Evolutionary conservation across 2,113 vertebrate species (phyloP).

Genomic region (Stegastes partitus): DNA sequence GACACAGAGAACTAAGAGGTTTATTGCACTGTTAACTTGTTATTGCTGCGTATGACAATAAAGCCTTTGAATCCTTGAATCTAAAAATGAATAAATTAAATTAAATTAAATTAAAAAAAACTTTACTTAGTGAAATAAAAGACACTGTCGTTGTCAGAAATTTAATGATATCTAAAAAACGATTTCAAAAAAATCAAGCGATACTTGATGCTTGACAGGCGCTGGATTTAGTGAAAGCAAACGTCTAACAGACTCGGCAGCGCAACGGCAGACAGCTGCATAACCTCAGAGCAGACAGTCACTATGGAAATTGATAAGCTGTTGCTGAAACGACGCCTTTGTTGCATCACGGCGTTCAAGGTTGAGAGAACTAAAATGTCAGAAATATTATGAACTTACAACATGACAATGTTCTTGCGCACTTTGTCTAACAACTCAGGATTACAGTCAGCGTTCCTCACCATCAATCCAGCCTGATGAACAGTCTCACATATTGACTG

Average conservation of each 20-base stretch:
- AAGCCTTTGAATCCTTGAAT: too few species aligned
- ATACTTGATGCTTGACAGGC: neutral
- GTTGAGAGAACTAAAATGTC: slow-evolving; percentile 42
- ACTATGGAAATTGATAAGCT: slow-evolving; percentile 23
- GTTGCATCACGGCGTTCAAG: slow-evolving; percentile 54
- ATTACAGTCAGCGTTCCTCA: slow-evolving; percentile 2
- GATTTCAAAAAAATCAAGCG: neutral
- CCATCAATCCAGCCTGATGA: slow-evolving; percentile 12
- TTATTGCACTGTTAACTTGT: too few species aligned
- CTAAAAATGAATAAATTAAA: too few species aligned
- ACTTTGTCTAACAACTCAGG: slow-evolving; percentile 19
- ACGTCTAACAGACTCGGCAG: slow-evolving; percentile 23
- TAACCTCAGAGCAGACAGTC: slow-evolving; percentile 33
- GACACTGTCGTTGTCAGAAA: too few species aligned
- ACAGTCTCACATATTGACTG: neutral
- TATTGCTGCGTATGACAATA: too few species aligned
- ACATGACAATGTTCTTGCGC: slow-evolving; percentile 20
- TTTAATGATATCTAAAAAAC: neutral
- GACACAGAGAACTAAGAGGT: too few species aligned
- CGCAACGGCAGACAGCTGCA: slow-evolving; percentile 17
- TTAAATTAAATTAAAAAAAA: too few species aligned
- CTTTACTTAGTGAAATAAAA: too few species aligned
- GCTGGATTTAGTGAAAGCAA: slow-evolving; percentile 13
- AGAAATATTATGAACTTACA: slow-evolving; percentile 19
- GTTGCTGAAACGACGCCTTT: slow-evolving; percentile 50